A percentile compares a stretch with the other conserved stretches of the same genome.
Evolutionary conservation across 1,140 invertebrate species (phyloP).

Genomic region (Grapholita molesta): DNA sequence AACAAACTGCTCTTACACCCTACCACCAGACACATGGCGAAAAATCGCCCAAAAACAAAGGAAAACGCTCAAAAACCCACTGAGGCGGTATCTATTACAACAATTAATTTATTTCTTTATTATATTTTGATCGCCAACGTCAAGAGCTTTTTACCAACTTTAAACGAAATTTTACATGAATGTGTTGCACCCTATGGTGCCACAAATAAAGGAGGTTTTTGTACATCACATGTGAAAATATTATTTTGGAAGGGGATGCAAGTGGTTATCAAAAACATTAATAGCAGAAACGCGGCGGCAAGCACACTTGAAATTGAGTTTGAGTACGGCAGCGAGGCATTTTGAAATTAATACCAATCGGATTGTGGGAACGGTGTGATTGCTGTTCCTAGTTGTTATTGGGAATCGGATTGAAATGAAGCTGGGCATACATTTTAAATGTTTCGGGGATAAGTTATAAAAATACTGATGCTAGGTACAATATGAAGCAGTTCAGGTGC

Average conservation of each 20-base stretch:
- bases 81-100: slow-evolving; percentile 51
- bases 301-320: slow-evolving; percentile 43
- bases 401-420: slow-evolving; percentile 5
- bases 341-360: slow-evolving; percentile 41
- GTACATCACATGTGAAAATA: neutral
- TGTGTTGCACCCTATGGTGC: neutral
- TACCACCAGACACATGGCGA: slow-evolving; percentile 46
- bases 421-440: neutral
- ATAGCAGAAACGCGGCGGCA: slow-evolving; percentile 43
- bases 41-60: slow-evolving; percentile 48
- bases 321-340: slow-evolving; percentile 30
- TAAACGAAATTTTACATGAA: neutral
- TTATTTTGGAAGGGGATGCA: slow-evolving; percentile 27
- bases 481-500: too few relatives aligned
- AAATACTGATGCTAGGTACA: too few relatives aligned
- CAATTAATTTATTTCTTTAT: slow-evolving; percentile 56
- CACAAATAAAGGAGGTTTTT: slow-evolving; percentile 23
- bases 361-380: neutral
- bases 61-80: slow-evolving; percentile 50
- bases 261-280: slow-evolving; percentile 65
- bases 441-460: neutral
- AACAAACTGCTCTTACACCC: slow-evolving; percentile 29
- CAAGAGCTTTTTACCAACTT: slow-evolving; percentile 43
- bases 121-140: slow-evolving; percentile 62
- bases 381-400: neutral